Evolutionary conservation across 2,888 invertebrate genomes (phyloP).

Genomic region (Acleris laterana): DNA sequence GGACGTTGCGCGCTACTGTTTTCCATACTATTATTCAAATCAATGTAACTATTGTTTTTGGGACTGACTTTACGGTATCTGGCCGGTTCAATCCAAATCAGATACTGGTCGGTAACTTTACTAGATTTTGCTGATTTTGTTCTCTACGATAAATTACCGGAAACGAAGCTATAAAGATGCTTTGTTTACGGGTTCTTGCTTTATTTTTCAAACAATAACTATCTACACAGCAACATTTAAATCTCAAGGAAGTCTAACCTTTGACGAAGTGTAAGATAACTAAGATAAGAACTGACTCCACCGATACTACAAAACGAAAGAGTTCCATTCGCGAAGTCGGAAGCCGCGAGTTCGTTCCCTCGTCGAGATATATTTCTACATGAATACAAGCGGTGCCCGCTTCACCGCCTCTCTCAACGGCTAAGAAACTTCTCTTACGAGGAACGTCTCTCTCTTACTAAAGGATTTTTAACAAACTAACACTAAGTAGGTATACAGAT

Average conservation of each 20-base stretch:
- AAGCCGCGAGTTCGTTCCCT: slow-evolving; percentile 8
- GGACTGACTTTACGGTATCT: slow-evolving; percentile 28
- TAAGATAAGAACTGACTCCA: too few relatives aligned
- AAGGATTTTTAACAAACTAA: too few relatives aligned
- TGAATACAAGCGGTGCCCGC: slow-evolving; percentile 5
- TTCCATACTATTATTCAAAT: slow-evolving; percentile 59
- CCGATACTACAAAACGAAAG: too few relatives aligned
- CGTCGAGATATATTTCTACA: slow-evolving; percentile 9
- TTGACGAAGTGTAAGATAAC: too few relatives aligned
- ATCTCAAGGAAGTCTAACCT: too few relatives aligned
- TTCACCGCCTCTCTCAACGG: not conserved
- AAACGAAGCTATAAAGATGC: not conserved
- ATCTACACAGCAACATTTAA: too few relatives aligned
- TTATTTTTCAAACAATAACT: too few relatives aligned
- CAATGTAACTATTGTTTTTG: slow-evolving; percentile 49
- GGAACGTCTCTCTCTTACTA: slow-evolving; percentile 10
- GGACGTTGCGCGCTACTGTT: slow-evolving; percentile 59
- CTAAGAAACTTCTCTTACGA: not conserved
- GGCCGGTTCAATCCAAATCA: slow-evolving; percentile 1
- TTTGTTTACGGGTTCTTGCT: not conserved
- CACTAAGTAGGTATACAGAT: too few relatives aligned
- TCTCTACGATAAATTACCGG: not conserved
- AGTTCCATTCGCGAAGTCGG: too few relatives aligned
- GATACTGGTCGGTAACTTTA: not conserved
- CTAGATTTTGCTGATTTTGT: not conserved